Evolutionary conservation across 2,888 invertebrate species (phyloP).

Genomic region (Hartigia nigra): DNA sequence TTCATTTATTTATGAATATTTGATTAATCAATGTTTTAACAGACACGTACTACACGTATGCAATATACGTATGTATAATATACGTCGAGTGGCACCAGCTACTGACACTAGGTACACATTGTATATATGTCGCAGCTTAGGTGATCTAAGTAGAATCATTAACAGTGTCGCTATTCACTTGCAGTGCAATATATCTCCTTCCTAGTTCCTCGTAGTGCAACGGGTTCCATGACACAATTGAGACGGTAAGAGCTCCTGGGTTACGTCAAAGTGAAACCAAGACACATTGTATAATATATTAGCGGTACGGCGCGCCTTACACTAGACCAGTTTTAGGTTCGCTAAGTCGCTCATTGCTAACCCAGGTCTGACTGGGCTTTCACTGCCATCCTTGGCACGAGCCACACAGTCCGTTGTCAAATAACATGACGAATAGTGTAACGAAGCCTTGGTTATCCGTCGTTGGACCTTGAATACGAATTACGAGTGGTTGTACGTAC

Average conservation of each 20-base stretch:
- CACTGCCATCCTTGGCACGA: slow-evolving; percentile 5
- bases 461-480: slow-evolving; percentile 7
- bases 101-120: neutral
- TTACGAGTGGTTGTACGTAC: neutral
- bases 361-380: neutral
- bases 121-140: neutral
- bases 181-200: neutral
- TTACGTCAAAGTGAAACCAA: slow-evolving; percentile 41
- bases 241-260: slow-evolving; percentile 14
- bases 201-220: slow-evolving; percentile 2
- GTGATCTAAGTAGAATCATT: neutral
- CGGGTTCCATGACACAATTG: slow-evolving; percentile 20
- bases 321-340: neutral
- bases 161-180: neutral
- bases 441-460: neutral
- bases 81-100: neutral
- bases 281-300: slow-evolving; percentile 28
- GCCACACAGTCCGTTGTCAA: neutral
- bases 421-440: neutral
- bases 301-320: neutral
- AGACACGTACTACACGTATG: no score
- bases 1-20: neutral
- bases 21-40: neutral
- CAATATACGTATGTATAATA: neutral
- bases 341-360: neutral